A percentile compares a stretch with the other conserved stretches of the same genome.
phyloP scores from a whole-genome alignment of 2,888 invertebrate species.

The Dryocosmus kuriphilus region DNA sequence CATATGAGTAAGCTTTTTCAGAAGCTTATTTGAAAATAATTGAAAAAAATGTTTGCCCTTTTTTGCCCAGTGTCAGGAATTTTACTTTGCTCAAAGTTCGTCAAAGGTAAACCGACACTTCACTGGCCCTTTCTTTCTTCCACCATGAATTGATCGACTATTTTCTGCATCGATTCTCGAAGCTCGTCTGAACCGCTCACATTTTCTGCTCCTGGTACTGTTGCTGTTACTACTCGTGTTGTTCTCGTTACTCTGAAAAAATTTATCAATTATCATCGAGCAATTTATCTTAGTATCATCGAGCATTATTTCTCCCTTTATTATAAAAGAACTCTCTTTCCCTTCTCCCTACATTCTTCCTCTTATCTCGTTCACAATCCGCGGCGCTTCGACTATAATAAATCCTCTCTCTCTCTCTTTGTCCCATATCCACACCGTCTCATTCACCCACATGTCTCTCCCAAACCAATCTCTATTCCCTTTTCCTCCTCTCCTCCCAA shows the following conservation, averaged over 20 bases:
- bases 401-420: no score
- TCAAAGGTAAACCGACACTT: conserved; percentile 47
- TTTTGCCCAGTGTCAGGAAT: conserved; percentile 44
- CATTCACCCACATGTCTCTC: no score
- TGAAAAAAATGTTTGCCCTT: conserved; percentile 56
- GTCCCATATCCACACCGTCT: no score
- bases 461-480: no score
- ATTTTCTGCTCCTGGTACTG: conserved; percentile 62
- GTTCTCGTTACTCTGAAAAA: conserved; percentile 79
- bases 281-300: no score
- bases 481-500: no score
- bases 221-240: conserved; percentile 78
- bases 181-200: conserved; percentile 73
- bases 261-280: neutral
- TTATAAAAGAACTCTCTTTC: no score
- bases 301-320: no score
- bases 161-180: conserved; percentile 79
- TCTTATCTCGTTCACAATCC: no score
- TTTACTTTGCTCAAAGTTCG: conserved; percentile 46
- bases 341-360: no score
- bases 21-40: conserved; percentile 43
- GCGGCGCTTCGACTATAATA: no score
- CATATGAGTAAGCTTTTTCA: conserved; percentile 45
- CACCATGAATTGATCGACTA: conserved; percentile 80
- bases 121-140: conserved; percentile 79